A percentile compares a stretch with the other conserved stretches of the same genome.
These are phyloP conservation scores for Melinopterus prodromus DNA, from an alignment of 2,888 invertebrate genomes.

Conservation along the genomic window DNA sequence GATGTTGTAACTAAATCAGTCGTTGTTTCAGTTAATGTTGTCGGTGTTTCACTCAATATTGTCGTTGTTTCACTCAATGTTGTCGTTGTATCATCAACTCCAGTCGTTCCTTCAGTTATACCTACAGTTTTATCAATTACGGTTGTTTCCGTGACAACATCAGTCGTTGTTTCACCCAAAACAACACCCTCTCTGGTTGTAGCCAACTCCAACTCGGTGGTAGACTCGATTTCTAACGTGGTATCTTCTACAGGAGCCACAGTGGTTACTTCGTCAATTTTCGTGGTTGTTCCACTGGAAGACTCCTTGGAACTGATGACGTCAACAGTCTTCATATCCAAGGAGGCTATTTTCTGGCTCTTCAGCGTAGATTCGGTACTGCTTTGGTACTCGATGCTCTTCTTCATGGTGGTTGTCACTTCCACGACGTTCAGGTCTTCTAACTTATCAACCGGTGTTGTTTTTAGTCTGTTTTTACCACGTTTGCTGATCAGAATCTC, in stretches of 20 bases:
- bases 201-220: neutral
- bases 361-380: neutral
- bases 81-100: constrained; percentile 8
- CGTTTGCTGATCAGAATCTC: constrained; percentile 11
- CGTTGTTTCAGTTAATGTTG: constrained; percentile 5
- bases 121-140: constrained; percentile 10
- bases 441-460: neutral
- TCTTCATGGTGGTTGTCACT: neutral
- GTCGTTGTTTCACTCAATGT: constrained; percentile 15
- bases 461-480: neutral
- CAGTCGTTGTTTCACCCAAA: neutral
- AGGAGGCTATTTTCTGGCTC: neutral
- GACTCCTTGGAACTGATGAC: neutral
- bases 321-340: neutral
- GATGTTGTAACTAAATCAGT: neutral
- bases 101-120: constrained; percentile 30
- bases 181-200: neutral
- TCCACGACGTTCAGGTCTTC: neutral
- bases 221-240: neutral
- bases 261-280: constrained; percentile 13
- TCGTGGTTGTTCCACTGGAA: neutral
- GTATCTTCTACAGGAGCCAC: constrained; percentile 11
- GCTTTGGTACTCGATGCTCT: neutral
- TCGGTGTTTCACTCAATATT: neutral
- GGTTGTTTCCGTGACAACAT: constrained; percentile 20